Conservation (phyloP, 2,888 invertebrate genomes). For the Yponomeuta cagnagella region DNA sequence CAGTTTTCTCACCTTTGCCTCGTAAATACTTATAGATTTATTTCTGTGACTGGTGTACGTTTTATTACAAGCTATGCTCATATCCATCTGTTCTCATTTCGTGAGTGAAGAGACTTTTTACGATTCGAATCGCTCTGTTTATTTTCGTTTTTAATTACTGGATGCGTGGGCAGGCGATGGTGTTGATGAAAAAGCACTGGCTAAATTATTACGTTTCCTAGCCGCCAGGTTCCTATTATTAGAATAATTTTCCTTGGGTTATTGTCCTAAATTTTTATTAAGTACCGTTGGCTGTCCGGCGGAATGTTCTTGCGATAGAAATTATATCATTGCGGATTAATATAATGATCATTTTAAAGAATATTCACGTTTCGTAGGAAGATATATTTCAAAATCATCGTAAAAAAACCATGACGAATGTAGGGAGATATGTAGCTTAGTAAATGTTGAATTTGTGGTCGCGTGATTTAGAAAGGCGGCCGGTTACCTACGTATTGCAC, state of each 20-base stretch:
- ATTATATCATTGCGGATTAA: neutral
- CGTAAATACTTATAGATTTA: conserved; percentile 64
- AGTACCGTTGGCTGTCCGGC: conserved; percentile 6
- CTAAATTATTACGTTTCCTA: conserved; percentile 26
- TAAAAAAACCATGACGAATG: neutral
- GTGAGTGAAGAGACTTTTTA: conserved; percentile 70
- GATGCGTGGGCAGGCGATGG: conserved; percentile 58
- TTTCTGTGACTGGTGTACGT: conserved; percentile 71
- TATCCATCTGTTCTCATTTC: conserved; percentile 73
- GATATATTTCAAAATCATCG: neutral
- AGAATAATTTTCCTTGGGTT: conserved; percentile 8
- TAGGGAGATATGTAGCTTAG: neutral
- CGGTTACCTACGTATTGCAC: neutral
- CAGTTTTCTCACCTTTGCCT: conserved; percentile 57
- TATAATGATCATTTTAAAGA: neutral
- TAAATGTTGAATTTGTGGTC: neutral
- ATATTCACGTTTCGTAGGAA: neutral
- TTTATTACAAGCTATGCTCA: conserved; percentile 44
- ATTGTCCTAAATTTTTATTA: conserved; percentile 15
- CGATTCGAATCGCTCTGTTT: conserved; percentile 73
- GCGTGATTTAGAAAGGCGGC: neutral
- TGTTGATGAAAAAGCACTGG: conserved; percentile 63
- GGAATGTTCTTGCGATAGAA: conserved; percentile 5
- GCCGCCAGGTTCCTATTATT: neutral
- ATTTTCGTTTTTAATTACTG: conserved; percentile 77